Evolutionary conservation across 2,888 invertebrate genomes (phyloP), one percentile per base, ranked within the genome.

Genomic region (Agrenia bidenticulata): DNA sequence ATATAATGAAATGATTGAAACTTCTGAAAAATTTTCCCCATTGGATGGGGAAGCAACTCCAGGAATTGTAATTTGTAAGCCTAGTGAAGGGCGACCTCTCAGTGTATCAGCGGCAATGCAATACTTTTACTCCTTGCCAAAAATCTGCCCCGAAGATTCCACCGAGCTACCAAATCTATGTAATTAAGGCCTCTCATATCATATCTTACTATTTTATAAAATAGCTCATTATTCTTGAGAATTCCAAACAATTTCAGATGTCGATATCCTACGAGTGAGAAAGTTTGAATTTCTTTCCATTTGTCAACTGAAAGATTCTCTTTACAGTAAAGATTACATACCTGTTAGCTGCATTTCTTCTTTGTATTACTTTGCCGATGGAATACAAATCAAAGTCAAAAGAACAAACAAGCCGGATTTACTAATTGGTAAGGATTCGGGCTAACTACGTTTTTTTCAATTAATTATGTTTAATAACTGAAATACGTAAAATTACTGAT

Each of bases 251-350:
- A n/a, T n/a, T n/a, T 19, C 51, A 11, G 17, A 27, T 32, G 9
- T 7, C 2, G 11, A 37, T 19, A 32, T 32, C 11, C 11, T 32
- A 11, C 4, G 11, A 9, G 45, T 45, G 45, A 45, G 45, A n/a
- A 45, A 45, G n/a, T 45, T 19, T 5, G 45, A 45, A 19, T 45
- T 45, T 15, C n/a, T 45, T 45, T 45, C 45, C 5, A 17, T 45
- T 19, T 45, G 45, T 45, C 4, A 19, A 5, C 19, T 19, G n/a
- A 19, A 19, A 9, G 45, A 59, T 5, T 23, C 39, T 0, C 9
- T 62, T 7, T 69, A 69, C 26, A 23, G n/a, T 24, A 65, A 65
- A 27, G 59, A 69, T 50, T 65, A 53, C 5, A 9, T 59, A 4
- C 51, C 60, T 2, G 51, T 66, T 2, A 50, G 42, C 5, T 69